Evolutionary conservation across 2,888 invertebrate genomes (phyloP).

Genomic region (Rotaria sp.): DNA sequence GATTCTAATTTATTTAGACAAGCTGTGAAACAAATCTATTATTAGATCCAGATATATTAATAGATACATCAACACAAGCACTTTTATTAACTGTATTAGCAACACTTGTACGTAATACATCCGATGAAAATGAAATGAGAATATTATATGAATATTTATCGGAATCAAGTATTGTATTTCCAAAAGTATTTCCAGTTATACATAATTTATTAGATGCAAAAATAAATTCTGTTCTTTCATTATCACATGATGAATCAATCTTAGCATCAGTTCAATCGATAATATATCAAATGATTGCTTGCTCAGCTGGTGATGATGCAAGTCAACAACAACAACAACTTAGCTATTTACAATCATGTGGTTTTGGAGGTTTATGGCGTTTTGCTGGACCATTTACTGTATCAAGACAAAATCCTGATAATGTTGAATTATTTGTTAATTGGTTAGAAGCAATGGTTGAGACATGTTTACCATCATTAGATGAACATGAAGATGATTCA

Average conservation of each 20-base stretch:
- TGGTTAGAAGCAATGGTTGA: conserved; percentile 95
- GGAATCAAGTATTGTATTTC: conserved; percentile 92
- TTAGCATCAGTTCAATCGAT: conserved; percentile 88
- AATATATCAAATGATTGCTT: conserved; percentile 91
- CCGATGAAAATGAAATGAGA: conserved; percentile 84
- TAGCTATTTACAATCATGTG: conserved; percentile 75
- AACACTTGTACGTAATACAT: conserved; percentile 88
- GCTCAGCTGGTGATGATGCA: conserved; percentile 63
- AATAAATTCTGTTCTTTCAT: conserved; percentile 80
- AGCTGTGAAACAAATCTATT: conserved; percentile 75
- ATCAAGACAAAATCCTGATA: conserved; percentile 64
- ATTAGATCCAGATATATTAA: conserved; percentile 82
- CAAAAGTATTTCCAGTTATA: conserved; percentile 74
- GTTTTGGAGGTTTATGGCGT: conserved; percentile 94
- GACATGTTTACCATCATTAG: conserved; percentile 69
- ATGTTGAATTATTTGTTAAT: conserved; percentile 88
- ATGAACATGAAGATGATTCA: conserved; percentile 43
- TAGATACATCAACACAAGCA: conserved; percentile 85
- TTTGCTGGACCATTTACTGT: conserved; percentile 95
- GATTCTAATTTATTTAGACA: neutral
- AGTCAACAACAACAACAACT: conserved; percentile 75
- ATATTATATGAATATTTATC: conserved; percentile 91
- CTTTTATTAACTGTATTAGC: conserved; percentile 82
- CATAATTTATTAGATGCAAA: conserved; percentile 90
- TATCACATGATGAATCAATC: conserved; percentile 88